Evolutionary conservation across 2,888 invertebrate genomes (phyloP), one percentile per base, ranked within the genome.

Genomic region (Epinotia bilunana): DNA sequence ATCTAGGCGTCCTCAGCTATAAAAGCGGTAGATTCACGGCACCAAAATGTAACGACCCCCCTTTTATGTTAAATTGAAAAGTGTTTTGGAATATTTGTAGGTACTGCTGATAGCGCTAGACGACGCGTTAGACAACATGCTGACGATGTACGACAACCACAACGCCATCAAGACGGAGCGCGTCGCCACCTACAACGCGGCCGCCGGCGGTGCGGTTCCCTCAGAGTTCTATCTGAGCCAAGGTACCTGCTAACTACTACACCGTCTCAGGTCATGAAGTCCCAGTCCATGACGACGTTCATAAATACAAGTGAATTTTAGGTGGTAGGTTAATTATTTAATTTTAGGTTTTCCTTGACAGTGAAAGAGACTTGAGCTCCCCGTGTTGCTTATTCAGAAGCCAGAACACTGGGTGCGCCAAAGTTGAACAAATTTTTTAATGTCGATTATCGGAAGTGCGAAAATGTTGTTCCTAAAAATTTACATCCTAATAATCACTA

Each of bases 121-220:
- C 4, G 94, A 94, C 49, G 83, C 86, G 0, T 87, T 93, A 79
- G 94, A 94, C 83, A 94, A 92, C 68, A 94, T 94, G 94, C 78
- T 94, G 74, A 93, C 93, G 0, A 93, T 94, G 93, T 94, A 91
- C 20, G 94, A 94, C 74, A 94, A 92, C 77, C 93, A 94, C 76
- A 91, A 94, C 72, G 84, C 91, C 1, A 91, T 94, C 13, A 90
- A 90, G 72, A 87, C 90, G 0, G 93, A 93, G 77, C 82, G 93
- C 33, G 85, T 90, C 0, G 89, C 92, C 1, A 90, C 92, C 0
- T 93, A 87, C 79, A 91, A 89, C 73, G 81, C 87, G 0, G 87
- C 82, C 0, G 79, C 88, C 0, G 91, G 92, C 0, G 93, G 93
- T 0, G 87, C 91, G 0, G 93, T 94, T 0, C 93, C 93, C 0